Evolutionary conservation across 2,797 vertebrate genomes (phyloP), one percentile per base, ranked within the genome.

Genomic region (Carapus acus): DNA sequence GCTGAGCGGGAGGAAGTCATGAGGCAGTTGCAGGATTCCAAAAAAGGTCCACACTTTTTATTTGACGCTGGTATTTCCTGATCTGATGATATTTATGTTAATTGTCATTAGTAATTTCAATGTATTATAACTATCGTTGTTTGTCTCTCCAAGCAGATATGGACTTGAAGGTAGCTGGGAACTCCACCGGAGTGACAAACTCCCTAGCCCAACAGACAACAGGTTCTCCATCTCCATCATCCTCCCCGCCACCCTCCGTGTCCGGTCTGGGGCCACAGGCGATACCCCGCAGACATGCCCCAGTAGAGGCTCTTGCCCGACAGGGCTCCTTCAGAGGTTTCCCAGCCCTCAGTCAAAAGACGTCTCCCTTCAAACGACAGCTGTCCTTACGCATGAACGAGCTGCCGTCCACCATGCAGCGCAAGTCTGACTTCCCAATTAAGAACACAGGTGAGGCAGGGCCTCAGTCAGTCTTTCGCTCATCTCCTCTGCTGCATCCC

Each of bases 321-420:
- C 96, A 99, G 85, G 93, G 94, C 20, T 98, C 96, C 29, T 98
- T 99, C 87, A 84, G 92, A 49, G 96, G 94, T 62, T 99, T 99
- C 81, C 96, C 96, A 0, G 93, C 83, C 21, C 95, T 99, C 41
- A 95, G 93, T 76, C 93, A 98, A 81, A 98, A 97, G 85, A 97
- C 94, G 19, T 99, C 96, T 43, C 96, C 96, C 61, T 99, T 99
- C 83, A 98, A 99, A 66, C 88, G 96, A 9, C 94, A 97, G 58
- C 76, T 94, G 42, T 98, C 96, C 0, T 86, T 99, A 64, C 90
- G 96, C 68, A 94, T 96, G 84, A 97, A 96, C 27, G 96, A 99
- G 70, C 85, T 99, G 72, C 96, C 96, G 56, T 97, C 94, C 77
- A 98, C 90, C 33, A 87, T 94, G 89, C 96, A 98, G 84, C 91